A percentile compares a stretch with the other conserved stretches of the same genome.
Conservation (phyloP, 1,140 invertebrate genomes). For the Lordiphosa mommai region DNA sequence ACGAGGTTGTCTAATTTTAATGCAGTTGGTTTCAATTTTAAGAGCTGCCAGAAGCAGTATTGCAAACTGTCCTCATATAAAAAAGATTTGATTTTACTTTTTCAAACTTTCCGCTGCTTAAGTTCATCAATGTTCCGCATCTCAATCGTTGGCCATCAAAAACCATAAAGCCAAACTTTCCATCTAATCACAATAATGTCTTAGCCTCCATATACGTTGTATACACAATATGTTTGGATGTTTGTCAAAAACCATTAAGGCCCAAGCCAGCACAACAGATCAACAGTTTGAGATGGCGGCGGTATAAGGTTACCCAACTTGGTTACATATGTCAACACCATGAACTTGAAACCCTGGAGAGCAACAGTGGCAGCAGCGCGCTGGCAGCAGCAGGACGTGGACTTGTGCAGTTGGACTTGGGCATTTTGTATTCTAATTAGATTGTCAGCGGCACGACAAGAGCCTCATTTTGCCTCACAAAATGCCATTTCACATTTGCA, state of each 20-base stretch:
- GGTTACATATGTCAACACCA: conserved; percentile 72
- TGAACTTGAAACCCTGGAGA: conserved; percentile 65
- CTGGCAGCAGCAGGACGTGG: conserved; percentile 8
- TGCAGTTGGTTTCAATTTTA: too few relatives aligned
- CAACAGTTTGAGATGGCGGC: conserved; percentile 21
- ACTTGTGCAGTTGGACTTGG: conserved; percentile 20
- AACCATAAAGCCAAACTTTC: conserved; percentile 22
- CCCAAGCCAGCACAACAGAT: conserved; percentile 16
- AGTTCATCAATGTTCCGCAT: conserved; percentile 48
- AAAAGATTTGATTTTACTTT: too few relatives aligned
- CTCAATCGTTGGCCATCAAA: conserved; percentile 35
- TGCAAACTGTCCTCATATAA: too few relatives aligned
- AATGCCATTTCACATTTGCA: conserved; percentile 68
- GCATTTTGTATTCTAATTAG: conserved; percentile 78
- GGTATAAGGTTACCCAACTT: conserved; percentile 4
- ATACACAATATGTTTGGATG: too few relatives aligned
- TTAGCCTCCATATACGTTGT: background rate
- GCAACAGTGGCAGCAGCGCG: conserved; percentile 4
- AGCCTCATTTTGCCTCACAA: conserved; percentile 72
- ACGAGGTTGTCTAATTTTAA: too few relatives aligned
- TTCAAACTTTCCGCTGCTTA: background rate
- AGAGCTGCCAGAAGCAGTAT: too few relatives aligned
- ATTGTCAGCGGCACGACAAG: conserved; percentile 76
- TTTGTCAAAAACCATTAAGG: background rate
- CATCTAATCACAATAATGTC: conserved; percentile 59